Evolutionary conservation across 2,113 vertebrate species (phyloP).

Genomic region (Halichoerus grypus): DNA sequence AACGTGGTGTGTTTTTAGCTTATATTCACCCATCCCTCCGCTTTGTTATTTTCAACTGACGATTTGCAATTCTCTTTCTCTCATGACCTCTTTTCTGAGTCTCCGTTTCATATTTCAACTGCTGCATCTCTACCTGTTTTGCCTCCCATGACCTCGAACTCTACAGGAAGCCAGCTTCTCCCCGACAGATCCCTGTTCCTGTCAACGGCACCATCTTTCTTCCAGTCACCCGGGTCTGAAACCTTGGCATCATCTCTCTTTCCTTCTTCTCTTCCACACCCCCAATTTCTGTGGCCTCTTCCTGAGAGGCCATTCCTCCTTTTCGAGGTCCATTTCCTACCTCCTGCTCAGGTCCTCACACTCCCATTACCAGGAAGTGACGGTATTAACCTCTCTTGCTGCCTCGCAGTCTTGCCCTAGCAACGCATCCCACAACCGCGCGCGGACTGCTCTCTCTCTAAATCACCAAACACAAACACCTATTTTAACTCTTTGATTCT

Average conservation of each 20-base stretch:
- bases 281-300: conserved; percentile 48
- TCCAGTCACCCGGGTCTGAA: conserved; percentile 51
- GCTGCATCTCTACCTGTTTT: conserved; percentile 50
- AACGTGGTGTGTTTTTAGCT: not conserved
- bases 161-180: conserved; percentile 54
- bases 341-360: not conserved
- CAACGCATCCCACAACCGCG: not conserved
- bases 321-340: not conserved
- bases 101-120: not conserved
- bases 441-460: not conserved
- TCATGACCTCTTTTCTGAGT: conserved; percentile 25
- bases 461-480: not conserved
- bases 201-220: conserved; percentile 63
- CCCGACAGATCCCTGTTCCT: conserved; percentile 54
- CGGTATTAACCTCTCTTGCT: not conserved
- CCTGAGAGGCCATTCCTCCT: conserved; percentile 15
- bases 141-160: conserved; percentile 40
- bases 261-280: conserved; percentile 20
- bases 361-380: not conserved
- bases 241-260: conserved; percentile 39
- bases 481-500: not conserved
- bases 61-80: not conserved
- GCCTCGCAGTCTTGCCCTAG: not conserved
- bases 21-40: not conserved
- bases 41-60: not conserved